Percentiles rank a stretch among this genome's conserved stretches.
phyloP scores from a whole-genome alignment of 92 coral and sea anemone genomes.

The Pocillopora meandrina region DNA sequence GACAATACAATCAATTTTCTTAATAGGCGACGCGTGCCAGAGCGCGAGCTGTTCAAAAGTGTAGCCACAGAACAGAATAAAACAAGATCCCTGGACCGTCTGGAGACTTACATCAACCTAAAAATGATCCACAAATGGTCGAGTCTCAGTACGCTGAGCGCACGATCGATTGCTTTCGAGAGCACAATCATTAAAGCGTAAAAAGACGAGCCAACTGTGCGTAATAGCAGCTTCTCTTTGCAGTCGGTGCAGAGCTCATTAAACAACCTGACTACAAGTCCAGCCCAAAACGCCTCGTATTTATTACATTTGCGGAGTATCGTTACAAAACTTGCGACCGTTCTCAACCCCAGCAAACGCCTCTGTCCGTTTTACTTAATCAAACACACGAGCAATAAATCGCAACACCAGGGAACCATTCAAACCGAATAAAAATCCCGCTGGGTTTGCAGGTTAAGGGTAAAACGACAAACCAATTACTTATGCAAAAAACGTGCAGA shows the following conservation, averaged over 20 bases:
- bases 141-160: not conserved
- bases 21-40: slow-evolving; percentile 89
- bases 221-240: slow-evolving; percentile 20
- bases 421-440: not conserved
- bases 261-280: slow-evolving; percentile 14
- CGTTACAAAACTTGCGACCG: not conserved
- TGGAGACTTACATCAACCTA: not conserved
- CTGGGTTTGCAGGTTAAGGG: slow-evolving; percentile 20
- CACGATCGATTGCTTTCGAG: not conserved
- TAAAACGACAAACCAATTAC: slow-evolving; percentile 19
- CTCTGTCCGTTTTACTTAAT: slow-evolving; percentile 8
- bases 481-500: slow-evolving; percentile 49
- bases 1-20: slow-evolving; percentile 66
- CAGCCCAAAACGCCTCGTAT: not conserved
- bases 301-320: not conserved
- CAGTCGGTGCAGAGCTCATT: not conserved
- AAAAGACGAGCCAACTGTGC: not conserved
- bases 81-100: not conserved
- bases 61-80: slow-evolving; percentile 5
- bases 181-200: not conserved
- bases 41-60: slow-evolving; percentile 40
- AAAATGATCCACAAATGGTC: not conserved
- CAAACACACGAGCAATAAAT: slow-evolving; percentile 21
- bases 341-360: slow-evolving; percentile 6
- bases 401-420: slow-evolving; percentile 8